Evolutionary conservation across 2,888 invertebrate species (phyloP), one percentile per base, ranked within the genome.

Genomic region (Drosophila anceps): DNA sequence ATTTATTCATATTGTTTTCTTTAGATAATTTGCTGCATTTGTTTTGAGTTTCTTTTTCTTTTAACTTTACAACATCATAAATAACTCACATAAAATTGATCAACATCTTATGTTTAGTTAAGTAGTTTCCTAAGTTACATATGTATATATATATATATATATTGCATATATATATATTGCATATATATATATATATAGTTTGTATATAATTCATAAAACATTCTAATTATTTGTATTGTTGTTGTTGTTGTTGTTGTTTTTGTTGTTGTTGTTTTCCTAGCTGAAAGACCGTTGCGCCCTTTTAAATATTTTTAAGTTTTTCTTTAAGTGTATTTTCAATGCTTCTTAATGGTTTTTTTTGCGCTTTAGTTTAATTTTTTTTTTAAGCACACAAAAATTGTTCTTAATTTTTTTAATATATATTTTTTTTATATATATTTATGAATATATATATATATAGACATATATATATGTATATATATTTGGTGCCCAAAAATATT

Each of bases 191-290:
- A 48, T 41, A 41, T 48, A 48, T 48, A 48, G 81, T 73, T 84
- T 84, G 84, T 88, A 84, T 84, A 89, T 79, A 86, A 86, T 89
- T 81, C 84, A 86, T 86, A 84, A 84, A 84, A 84, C 84, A 83
- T 81, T 86, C 79, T 83, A 86, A 76, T 78, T 83, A 55, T 83
- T 29, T 48, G 29, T 48, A 29, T 48, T 29, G n/a, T 69, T 50
- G 73, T 65, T 53, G 60, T 2, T 4, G n/a, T 68, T 61, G 18
- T 68, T 71, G 33, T 60, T 43, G 10, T 68, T 78, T 65, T 53
- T 63, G n/a, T 68, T 61, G 18, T 68, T 71, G 33, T 60, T 43
- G 10, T 68, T 62, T 48, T n/a, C n/a, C 48, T 48, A 48, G 48
- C 48, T 48, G 48, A 48, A 48, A 48, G 29, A 48, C 48, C 48